Evolutionary conservation across 2,797 vertebrate genomes (phyloP).

Genomic region (Discoglossus pictus): DNA sequence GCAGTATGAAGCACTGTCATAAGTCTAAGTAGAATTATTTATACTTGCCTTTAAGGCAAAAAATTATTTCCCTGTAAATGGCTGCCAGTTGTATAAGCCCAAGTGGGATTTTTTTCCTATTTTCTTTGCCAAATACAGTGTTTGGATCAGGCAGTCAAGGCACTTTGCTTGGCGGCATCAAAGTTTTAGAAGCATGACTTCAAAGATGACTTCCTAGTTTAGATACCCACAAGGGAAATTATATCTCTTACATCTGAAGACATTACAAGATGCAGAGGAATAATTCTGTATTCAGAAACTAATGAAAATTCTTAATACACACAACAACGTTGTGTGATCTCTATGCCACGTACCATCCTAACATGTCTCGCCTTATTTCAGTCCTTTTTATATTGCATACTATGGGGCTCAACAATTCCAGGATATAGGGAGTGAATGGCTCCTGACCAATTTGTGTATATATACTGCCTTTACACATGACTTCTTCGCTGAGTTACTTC

Average conservation of each 20-base stretch:
- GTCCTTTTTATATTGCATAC: too few species aligned
- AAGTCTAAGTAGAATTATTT: slow-evolving; percentile 44
- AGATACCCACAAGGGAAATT: slow-evolving; percentile 18
- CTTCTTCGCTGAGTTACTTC: too few species aligned
- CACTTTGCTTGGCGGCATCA: slow-evolving; percentile 15
- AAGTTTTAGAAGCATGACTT: slow-evolving; percentile 22
- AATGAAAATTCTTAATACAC: neutral
- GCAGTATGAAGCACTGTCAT: slow-evolving; percentile 34
- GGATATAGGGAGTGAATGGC: too few species aligned
- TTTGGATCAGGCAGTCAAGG: slow-evolving; percentile 31
- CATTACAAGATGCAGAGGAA: neutral
- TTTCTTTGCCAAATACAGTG: slow-evolving; percentile 37
- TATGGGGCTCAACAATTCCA: too few species aligned
- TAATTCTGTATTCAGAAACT: slow-evolving; percentile 7
- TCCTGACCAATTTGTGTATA: too few species aligned
- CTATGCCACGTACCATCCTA: neutral
- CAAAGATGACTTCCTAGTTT: slow-evolving; percentile 30
- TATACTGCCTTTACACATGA: too few species aligned
- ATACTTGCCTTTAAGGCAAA: slow-evolving; percentile 46
- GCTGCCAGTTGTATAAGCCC: slow-evolving; percentile 30
- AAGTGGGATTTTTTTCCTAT: slow-evolving; percentile 31
- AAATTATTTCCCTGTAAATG: slow-evolving; percentile 38
- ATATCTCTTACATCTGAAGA: slow-evolving; percentile 26
- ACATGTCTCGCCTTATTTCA: neutral
- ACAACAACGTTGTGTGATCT: neutral